Evolutionary conservation across 1,140 invertebrate genomes (phyloP).

Genomic region (Caenorhabditis latens): DNA sequence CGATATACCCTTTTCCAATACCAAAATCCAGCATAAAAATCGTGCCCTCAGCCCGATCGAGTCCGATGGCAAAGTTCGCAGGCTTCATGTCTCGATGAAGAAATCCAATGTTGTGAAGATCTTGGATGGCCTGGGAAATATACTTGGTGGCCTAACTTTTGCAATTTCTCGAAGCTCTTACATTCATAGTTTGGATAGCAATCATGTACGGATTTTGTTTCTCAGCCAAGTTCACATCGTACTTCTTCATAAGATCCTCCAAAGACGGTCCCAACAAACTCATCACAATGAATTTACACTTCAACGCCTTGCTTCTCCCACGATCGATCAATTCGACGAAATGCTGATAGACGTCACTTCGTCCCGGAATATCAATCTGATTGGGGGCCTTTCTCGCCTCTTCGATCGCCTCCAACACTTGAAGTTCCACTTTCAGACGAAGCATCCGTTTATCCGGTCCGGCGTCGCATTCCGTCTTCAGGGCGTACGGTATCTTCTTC

Average conservation of each 20-base stretch:
- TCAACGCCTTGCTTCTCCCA: no score
- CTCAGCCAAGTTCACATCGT: no score
- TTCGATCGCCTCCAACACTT: neutral
- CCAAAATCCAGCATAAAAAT: slow-evolving; percentile 48
- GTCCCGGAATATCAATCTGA: neutral
- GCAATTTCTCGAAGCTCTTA: no score
- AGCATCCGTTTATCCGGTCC: slow-evolving; percentile 25
- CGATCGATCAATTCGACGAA: neutral
- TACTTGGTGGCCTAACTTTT: no score
- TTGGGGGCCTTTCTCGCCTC: neutral
- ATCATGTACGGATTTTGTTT: no score
- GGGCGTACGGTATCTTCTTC: slow-evolving; percentile 4
- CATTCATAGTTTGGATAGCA: no score
- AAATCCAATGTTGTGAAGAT: slow-evolving; percentile 25
- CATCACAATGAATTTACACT: no score
- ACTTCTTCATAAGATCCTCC: no score
- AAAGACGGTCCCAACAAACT: no score
- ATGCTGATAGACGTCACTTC: neutral
- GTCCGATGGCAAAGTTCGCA: slow-evolving; percentile 43
- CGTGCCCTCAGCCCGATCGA: neutral
- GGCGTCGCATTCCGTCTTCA: neutral
- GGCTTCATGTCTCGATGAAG: slow-evolving; percentile 48
- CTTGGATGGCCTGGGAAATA: neutral
- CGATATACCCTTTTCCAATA: slow-evolving; percentile 25
- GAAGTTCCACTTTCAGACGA: slow-evolving; percentile 34